These are phyloP conservation scores for Tamias sibiricus DNA, from an alignment of 2,113 vertebrate species.

Conservation along the genomic window DNA sequence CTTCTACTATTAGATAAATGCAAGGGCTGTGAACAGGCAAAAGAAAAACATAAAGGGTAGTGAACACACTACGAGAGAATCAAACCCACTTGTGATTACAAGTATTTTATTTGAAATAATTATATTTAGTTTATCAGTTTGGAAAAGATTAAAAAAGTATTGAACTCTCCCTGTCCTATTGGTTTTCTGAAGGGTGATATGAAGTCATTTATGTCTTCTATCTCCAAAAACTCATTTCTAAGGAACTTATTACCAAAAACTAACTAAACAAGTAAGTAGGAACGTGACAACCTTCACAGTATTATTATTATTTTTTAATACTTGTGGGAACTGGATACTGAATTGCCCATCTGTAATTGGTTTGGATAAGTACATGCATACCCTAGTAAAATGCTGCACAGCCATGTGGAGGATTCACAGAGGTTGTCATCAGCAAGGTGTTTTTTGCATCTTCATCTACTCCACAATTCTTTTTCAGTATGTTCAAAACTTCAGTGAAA, in stretches of 20 bases:
- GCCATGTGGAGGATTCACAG: neutral
- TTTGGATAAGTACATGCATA: neutral
- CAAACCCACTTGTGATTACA: neutral
- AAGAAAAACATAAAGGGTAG: neutral
- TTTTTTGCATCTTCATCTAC: neutral
- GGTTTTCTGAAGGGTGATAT: neutral
- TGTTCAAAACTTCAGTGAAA: conserved; percentile 10
- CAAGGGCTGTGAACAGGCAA: neutral
- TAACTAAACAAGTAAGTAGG: neutral
- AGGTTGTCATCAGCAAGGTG: neutral
- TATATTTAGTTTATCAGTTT: neutral
- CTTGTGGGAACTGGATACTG: neutral
- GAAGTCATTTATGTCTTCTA: neutral
- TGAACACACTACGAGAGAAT: neutral
- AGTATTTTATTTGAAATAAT: neutral
- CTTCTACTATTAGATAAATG: neutral
- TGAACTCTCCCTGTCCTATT: neutral
- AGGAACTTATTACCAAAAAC: neutral
- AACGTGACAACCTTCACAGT: neutral
- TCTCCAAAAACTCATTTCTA: neutral
- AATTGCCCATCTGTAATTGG: neutral
- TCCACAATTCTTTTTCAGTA: neutral
- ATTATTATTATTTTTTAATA: neutral
- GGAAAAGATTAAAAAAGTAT: neutral
- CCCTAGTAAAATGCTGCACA: neutral